A percentile compares a stretch with the other conserved stretches of the same genome.
These are phyloP conservation scores for Caenorhabditis sulstoni DNA, from an alignment of 2,888 invertebrate genomes.

Conservation along the genomic window DNA sequence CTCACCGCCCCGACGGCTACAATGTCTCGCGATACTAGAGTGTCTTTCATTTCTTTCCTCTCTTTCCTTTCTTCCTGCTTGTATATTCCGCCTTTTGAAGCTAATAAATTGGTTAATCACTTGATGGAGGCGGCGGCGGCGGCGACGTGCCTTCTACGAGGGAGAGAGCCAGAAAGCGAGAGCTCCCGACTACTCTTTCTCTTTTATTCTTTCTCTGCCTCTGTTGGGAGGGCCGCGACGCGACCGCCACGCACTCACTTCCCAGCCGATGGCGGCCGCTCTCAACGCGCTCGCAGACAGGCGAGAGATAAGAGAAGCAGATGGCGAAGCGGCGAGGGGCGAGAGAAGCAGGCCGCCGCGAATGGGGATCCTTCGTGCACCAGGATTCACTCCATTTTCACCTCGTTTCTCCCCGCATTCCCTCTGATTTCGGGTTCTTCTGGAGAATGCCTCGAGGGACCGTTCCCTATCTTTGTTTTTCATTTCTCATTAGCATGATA, in stretches of 20 bases:
- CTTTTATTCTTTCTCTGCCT: background rate
- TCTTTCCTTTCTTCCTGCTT: conserved; percentile 24
- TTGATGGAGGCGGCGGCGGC: no score
- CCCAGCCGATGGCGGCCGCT: conserved; percentile 3
- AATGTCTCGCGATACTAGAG: conserved; percentile 41
- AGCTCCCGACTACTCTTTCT: background rate
- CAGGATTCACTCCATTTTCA: background rate
- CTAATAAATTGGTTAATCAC: conserved; percentile 3
- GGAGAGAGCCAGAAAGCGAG: conserved; percentile 4
- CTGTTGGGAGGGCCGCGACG: conserved; percentile 22
- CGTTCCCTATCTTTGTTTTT: no score
- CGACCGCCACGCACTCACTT: conserved; percentile 31
- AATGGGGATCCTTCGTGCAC: no score
- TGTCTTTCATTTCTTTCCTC: background rate
- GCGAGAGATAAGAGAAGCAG: background rate
- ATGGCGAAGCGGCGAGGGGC: conserved; percentile 3
- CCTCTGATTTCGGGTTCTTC: no score
- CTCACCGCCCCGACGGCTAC: conserved; percentile 48
- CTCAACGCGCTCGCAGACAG: background rate
- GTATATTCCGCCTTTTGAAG: conserved; percentile 18
- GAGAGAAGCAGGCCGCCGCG: background rate
- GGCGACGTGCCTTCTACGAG: background rate
- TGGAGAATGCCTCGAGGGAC: no score
- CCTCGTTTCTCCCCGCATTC: background rate
- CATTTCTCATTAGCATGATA: no score